A percentile compares a stretch with the other conserved stretches of the same genome.
phyloP scores from a whole-genome alignment of 1,140 invertebrate species.

The Metopolophium dirhodum region DNA sequence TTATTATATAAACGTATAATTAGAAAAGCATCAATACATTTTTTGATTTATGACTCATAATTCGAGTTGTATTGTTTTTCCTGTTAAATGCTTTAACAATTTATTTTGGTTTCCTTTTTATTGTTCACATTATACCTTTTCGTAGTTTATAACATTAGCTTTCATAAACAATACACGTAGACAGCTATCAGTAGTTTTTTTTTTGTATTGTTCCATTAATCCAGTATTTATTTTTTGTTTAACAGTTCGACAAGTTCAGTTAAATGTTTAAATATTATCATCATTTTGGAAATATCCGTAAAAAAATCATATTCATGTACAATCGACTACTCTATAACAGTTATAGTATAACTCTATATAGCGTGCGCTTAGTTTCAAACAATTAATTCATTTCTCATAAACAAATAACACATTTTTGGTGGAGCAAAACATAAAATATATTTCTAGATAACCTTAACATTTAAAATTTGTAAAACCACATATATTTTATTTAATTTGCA shows the following conservation, averaged over 20 bases:
- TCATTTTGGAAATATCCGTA: background rate
- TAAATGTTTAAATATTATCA: background rate
- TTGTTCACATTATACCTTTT: background rate
- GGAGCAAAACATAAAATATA: background rate
- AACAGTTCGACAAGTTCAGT: background rate
- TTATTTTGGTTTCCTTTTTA: background rate
- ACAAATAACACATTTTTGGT: background rate
- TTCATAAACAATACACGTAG: background rate
- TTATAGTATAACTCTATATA: background rate
- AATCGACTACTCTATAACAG: background rate
- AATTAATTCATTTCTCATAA: background rate
- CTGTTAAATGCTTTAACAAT: background rate
- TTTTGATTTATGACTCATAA: background rate
- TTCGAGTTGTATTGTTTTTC: background rate
- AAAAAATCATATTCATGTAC: background rate
- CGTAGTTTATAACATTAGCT: background rate
- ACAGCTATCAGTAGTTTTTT: background rate
- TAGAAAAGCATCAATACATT: background rate
- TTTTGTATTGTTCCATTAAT: background rate
- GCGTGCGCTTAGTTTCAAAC: background rate
- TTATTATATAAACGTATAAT: background rate
- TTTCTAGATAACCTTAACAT: background rate
- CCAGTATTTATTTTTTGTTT: background rate
- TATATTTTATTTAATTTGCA: background rate
- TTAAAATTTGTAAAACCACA: background rate